These are phyloP conservation scores for Hippocampus barbouri DNA, from an alignment of 2,113 vertebrate species.

Conservation along the genomic window DNA sequence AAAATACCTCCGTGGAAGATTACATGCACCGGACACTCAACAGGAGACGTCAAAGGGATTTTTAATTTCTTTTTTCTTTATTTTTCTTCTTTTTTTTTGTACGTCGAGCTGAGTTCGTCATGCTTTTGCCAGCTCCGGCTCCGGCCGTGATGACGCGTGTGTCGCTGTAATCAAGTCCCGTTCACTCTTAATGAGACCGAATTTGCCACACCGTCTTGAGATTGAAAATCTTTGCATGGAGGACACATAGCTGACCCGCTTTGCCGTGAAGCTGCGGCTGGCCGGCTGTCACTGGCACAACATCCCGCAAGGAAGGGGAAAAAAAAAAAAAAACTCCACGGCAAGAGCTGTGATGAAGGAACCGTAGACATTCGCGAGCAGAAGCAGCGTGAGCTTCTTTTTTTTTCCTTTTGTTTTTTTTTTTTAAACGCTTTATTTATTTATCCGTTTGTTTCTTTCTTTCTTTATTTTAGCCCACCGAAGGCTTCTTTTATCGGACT, in stretches of 20 bases:
- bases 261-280: neutral
- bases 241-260: neutral
- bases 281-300: neutral
- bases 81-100: too few relatives aligned
- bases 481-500: neutral
- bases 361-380: neutral
- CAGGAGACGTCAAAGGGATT: neutral
- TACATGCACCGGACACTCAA: neutral
- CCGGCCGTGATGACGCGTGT: neutral
- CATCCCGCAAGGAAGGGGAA: neutral
- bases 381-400: neutral
- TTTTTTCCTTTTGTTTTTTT: neutral
- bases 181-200: conserved; percentile 20
- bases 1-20: neutral
- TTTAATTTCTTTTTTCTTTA: neutral
- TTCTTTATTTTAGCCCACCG: neutral
- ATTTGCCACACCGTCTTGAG: conserved; percentile 10
- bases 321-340: conserved; percentile 12
- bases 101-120: neutral
- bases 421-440: neutral
- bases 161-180: conserved; percentile 28
- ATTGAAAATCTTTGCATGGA: conserved; percentile 12
- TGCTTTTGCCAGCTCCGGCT: conserved; percentile 16
- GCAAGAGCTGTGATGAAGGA: conserved; percentile 19
- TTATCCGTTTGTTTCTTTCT: too few relatives aligned